These are phyloP conservation scores for Hafferia zeledoni DNA, from an alignment of 2,797 vertebrate genomes.

Conservation along the genomic window DNA sequence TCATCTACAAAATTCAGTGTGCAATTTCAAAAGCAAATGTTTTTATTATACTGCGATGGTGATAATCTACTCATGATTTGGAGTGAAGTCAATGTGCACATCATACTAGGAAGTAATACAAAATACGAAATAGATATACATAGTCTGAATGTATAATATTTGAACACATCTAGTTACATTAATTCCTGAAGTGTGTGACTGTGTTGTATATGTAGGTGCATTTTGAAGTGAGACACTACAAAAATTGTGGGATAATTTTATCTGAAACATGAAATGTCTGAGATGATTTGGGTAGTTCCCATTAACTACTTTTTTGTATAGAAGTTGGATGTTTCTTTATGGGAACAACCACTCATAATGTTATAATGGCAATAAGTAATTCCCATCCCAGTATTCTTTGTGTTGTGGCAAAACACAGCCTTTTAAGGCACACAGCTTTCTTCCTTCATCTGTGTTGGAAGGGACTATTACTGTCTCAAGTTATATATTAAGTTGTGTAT, in stretches of 20 bases:
- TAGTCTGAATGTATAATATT: not conserved
- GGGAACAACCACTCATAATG: not conserved
- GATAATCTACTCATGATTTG: not conserved
- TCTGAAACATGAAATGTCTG: not conserved
- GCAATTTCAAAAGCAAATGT: not conserved
- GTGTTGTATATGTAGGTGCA: not conserved
- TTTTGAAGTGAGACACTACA: not conserved
- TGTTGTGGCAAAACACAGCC: not conserved
- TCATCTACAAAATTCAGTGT: not conserved
- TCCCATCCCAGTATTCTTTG: not conserved
- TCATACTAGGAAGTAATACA: not conserved
- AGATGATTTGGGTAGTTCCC: not conserved
- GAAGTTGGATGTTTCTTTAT: not conserved
- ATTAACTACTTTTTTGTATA: not conserved
- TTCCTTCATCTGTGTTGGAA: not conserved
- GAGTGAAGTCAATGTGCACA: not conserved
- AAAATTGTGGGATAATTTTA: not conserved
- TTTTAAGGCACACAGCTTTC: not conserved
- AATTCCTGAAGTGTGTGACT: not conserved
- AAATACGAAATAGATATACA: not conserved
- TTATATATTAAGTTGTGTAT: conserved; percentile 1
- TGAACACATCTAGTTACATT: not conserved
- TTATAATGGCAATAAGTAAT: not conserved
- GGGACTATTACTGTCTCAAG: not conserved
- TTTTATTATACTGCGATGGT: not conserved